These are phyloP conservation scores for Lophius piscatorius DNA, from an alignment of 2,113 vertebrate species.

Conservation along the genomic window DNA sequence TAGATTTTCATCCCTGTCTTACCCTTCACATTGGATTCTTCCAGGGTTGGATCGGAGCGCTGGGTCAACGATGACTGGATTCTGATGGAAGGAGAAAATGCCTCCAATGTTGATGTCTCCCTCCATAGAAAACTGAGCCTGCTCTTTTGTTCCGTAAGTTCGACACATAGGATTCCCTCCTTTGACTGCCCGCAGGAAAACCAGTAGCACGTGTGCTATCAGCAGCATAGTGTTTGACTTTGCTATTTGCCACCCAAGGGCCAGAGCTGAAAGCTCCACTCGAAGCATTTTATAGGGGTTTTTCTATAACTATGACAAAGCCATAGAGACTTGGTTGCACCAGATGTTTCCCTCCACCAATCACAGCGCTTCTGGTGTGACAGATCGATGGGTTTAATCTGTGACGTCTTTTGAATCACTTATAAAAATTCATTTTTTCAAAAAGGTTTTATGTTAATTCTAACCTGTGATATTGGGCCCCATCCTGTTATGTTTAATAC, in stretches of 20 bases:
- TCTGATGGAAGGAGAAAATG: conserved; percentile 82
- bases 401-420: too few species aligned
- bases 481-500: too few species aligned
- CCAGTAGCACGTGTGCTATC: conserved; percentile 54
- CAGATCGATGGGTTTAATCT: conserved; percentile 11
- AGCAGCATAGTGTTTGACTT: conserved; percentile 60
- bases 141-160: conserved; percentile 73
- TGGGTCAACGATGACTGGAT: conserved; percentile 70
- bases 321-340: neutral
- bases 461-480: too few species aligned
- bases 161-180: conserved; percentile 62
- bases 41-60: conserved; percentile 68
- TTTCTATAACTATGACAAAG: conserved; percentile 10
- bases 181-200: conserved; percentile 53
- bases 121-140: conserved; percentile 77
- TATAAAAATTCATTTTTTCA: too few species aligned
- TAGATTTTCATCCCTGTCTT: conserved; percentile 38
- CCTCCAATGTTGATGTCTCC: conserved; percentile 80
- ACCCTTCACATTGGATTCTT: conserved; percentile 76
- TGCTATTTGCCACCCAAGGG: conserved; percentile 2
- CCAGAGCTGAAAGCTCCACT: conserved; percentile 7
- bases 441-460: too few species aligned
- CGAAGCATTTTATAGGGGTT: conserved; percentile 46
- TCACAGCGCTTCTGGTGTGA: conserved; percentile 35
- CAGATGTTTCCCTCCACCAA: conserved; percentile 36